Evolutionary conservation across 2,113 vertebrate species (phyloP), one percentile per base, ranked within the genome.

Genomic region (Chaetodon auriga): DNA sequence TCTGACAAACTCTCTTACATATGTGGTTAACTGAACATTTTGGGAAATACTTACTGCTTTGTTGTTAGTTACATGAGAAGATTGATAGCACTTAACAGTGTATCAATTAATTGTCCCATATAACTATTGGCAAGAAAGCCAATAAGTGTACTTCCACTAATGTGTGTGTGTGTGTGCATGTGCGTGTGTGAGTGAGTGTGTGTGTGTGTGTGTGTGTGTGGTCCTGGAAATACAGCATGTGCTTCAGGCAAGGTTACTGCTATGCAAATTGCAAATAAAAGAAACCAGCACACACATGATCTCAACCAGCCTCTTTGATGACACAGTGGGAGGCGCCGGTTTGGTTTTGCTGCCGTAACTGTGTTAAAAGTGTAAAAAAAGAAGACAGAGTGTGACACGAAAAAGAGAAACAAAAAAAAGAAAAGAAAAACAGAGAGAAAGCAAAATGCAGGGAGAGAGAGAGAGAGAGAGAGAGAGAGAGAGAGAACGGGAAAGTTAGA

Each of bases 401-500:
- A 77, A 48, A 18, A 45, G 10, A 71, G n/a, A 36, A 68, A 48
- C 15, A 46, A 15, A 36, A 51, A 46, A 30, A 51, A 15, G 38
- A 23, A 61, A 23, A 30, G 19, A 54, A 21, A 25, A 11, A 30
- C 30, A 30, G 6, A 70, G 45, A 58, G 58, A 35, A n/a, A 5
- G 55, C 1, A 5, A 49, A 66, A 71, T 18, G 12, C 36, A 35
- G 49, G 63, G 43, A 36, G 43, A 49, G 60, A 19, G 43, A 49
- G 60, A 19, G 66, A 62, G 61, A 78, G 35, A 49, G 13, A 63
- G 66, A 72, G 65, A 84, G 58, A 82, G 21, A 2, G 62, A 81
- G 62, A 63, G 30, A 78, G 30, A 82, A 66, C 16, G n/a, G 46
- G 60, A 80, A 91, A 90, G 84, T 87, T 86, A 49, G 38, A 83